Evolutionary conservation across 2,113 vertebrate genomes (phyloP).

Genomic region (Percina caprodes): DNA sequence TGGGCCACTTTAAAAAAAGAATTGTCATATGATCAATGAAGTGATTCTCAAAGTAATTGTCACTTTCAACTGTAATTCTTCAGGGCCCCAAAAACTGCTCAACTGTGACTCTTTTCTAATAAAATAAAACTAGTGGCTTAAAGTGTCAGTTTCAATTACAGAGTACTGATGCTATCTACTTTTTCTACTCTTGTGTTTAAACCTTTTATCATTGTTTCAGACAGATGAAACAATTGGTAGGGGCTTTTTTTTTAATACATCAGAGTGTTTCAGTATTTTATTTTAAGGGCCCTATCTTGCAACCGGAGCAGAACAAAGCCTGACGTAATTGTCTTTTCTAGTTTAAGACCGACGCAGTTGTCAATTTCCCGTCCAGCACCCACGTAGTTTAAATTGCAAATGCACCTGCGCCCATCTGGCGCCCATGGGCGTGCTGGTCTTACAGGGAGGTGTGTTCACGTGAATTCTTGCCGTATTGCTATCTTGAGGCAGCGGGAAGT

Average conservation of each 20-base stretch:
- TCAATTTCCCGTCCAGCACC: too few species aligned
- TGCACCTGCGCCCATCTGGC: too few species aligned
- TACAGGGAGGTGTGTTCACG: too few species aligned
- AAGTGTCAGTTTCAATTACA: not conserved
- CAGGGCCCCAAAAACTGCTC: not conserved
- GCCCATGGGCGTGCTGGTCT: too few species aligned
- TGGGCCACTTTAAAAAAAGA: not conserved
- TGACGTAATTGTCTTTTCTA: too few species aligned
- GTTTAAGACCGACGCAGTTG: too few species aligned
- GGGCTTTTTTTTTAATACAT: conserved; percentile 1
- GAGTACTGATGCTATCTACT: not conserved
- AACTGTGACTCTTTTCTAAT: not conserved
- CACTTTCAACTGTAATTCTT: not conserved
- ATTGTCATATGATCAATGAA: not conserved
- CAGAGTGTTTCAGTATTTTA: not conserved
- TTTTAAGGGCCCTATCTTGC: not conserved
- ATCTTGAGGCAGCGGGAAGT: too few species aligned
- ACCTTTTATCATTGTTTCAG: not conserved
- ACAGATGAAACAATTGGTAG: not conserved
- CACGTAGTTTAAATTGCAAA: too few species aligned
- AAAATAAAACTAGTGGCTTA: not conserved
- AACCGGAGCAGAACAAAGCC: too few species aligned
- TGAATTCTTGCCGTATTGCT: too few species aligned
- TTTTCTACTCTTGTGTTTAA: not conserved
- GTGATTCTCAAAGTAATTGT: conserved; percentile 2